phyloP scores from a whole-genome alignment of 2,113 vertebrate species.

The Gymnogyps californianus region DNA sequence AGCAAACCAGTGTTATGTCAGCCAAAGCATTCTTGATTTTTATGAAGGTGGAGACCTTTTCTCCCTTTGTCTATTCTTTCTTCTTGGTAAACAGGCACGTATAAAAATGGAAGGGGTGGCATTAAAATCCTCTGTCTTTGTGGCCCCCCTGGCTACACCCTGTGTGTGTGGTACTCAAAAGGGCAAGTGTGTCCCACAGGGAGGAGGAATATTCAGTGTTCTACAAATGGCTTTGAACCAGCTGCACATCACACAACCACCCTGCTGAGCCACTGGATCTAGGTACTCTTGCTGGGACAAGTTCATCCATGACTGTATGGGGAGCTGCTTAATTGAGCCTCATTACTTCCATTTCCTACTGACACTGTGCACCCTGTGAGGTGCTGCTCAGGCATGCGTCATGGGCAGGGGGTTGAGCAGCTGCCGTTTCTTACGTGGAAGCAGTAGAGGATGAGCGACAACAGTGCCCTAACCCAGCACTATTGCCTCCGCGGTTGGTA shows the following conservation, averaged over 20 bases:
- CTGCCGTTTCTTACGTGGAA: not conserved
- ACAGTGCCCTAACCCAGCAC: not conserved
- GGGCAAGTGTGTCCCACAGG: conserved; percentile 51
- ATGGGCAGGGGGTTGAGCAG: conserved; percentile 33
- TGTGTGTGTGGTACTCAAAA: conserved; percentile 9
- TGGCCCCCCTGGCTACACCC: not conserved
- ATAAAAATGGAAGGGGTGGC: not conserved
- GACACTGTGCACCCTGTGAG: conserved; percentile 2
- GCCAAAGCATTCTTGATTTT: not conserved
- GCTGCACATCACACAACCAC: conserved; percentile 33
- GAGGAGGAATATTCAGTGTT: conserved; percentile 21
- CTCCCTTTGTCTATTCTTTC: not conserved
- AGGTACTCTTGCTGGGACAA: conserved; percentile 52
- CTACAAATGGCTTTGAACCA: conserved; percentile 53
- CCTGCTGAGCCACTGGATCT: conserved; percentile 43
- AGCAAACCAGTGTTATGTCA: not conserved
- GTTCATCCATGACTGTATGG: conserved; percentile 5
- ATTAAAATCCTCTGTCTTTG: not conserved
- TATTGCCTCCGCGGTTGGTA: not conserved
- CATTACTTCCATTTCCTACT: conserved; percentile 59
- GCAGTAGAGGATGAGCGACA: not conserved
- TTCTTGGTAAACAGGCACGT: not conserved
- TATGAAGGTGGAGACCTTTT: not conserved
- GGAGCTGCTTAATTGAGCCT: conserved; percentile 60
- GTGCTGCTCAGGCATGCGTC: not conserved